Evolutionary conservation across 2,113 vertebrate species (phyloP), one percentile per base, ranked within the genome.

Genomic region (Pangasianodon hypophthalmus): DNA sequence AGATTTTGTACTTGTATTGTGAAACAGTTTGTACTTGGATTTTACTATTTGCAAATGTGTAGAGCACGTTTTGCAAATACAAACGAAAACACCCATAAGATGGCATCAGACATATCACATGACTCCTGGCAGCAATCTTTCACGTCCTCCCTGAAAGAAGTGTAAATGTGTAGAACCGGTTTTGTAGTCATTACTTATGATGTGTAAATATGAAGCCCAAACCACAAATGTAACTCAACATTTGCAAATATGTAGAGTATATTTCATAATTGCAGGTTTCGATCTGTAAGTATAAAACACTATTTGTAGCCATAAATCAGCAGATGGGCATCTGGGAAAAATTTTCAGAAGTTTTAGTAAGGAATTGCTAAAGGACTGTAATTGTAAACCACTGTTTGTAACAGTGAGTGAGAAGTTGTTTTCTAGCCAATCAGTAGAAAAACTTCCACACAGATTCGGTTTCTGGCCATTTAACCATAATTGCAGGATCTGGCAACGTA

Each of bases 11-110:
- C 56, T 84, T 84, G 82, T 84, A 46, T 62, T 60, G 82, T 60
- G 82, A 58, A 84, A 84, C 82, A 84, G 32, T 84, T 60, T 84
- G 82, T 21, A 29, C 56, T 84, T 44, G 56, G 82, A 84, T 84
- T 84, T 84, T 62, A 44, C 56, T 84, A 62, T 84, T 44, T 84
- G 82, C 82, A 84, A 84, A 84, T 84, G 82, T 14, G 37, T 29
- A 14, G 82, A 62, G 58, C 56, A 84, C 82, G 82, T 84, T 84
- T 84, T 84, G 82, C 82, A 84, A 84, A 84, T 84, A 84, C 11
- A 84, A 84, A 84, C 82, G 82, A 84, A 84, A 84, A 62, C 82
- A 62, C 37, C 56, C 56, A 62, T 62, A 62, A 84, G 56, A 84
- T 62, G 82, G 82, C 82, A 62, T 58, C 81, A 21, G 32, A 41